Evolutionary conservation across 2,797 vertebrate species (phyloP).

Genomic region (Liparis tanakae): DNA sequence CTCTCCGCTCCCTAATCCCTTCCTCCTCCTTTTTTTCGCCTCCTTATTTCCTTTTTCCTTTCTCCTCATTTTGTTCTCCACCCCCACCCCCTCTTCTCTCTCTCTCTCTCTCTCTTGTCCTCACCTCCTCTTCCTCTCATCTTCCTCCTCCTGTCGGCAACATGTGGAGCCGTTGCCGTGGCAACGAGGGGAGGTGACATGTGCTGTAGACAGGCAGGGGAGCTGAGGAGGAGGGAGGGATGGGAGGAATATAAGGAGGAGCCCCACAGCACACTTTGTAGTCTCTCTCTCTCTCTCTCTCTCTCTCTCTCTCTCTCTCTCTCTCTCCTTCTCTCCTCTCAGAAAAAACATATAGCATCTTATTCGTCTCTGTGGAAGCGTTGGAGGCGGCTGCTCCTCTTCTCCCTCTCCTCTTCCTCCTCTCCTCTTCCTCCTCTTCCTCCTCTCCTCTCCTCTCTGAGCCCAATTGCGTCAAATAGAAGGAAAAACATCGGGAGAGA

Average conservation of each 20-base stretch:
- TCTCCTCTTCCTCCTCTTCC: background rate
- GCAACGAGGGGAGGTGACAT: constrained; percentile 97
- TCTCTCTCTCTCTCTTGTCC: constrained; percentile 47
- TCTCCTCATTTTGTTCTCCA: background rate
- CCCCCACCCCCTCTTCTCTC: constrained; percentile 73
- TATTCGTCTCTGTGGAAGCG: constrained; percentile 56
- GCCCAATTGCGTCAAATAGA: constrained; percentile 9
- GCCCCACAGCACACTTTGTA: constrained; percentile 78
- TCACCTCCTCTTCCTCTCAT: constrained; percentile 51
- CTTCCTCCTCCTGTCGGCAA: constrained; percentile 89
- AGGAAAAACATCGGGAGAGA: background rate
- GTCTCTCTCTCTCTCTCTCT: constrained; percentile 56
- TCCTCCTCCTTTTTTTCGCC: constrained; percentile 1
- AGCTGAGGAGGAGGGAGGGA: constrained; percentile 74
- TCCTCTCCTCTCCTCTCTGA: constrained; percentile 7
- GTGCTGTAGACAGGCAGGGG: constrained; percentile 90
- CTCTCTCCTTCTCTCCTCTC: constrained; percentile 40
- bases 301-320: constrained; percentile 49
- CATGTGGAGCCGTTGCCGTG: constrained; percentile 95
- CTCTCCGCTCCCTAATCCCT: background rate
- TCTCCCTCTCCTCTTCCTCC: background rate
- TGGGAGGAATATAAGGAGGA: constrained; percentile 91
- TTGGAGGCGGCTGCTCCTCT: constrained; percentile 44
- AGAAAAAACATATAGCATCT: constrained; percentile 56
- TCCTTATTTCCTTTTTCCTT: constrained; percentile 1